These are phyloP conservation scores for Cerastoderma edule DNA, from an alignment of 2,888 invertebrate genomes.

Conservation along the genomic window DNA sequence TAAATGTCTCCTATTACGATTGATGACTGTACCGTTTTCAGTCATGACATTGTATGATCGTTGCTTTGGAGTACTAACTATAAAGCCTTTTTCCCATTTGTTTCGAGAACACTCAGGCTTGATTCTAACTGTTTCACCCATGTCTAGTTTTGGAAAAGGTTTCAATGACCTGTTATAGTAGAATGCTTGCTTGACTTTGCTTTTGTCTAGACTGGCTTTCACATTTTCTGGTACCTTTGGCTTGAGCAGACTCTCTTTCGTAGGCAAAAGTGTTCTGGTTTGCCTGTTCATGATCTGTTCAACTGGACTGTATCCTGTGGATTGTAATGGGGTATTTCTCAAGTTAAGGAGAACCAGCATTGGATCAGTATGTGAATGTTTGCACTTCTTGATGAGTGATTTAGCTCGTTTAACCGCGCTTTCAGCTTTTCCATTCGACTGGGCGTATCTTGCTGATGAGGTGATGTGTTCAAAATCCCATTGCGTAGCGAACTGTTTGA, in stretches of 20 bases:
- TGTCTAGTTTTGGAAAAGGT: not conserved
- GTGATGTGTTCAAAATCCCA: conserved; percentile 35
- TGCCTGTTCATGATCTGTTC: conserved; percentile 16
- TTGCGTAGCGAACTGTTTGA: conserved; percentile 22
- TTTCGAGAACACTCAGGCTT: not conserved
- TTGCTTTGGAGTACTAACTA: not conserved
- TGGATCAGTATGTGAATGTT: conserved; percentile 30
- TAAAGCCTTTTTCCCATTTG: not conserved
- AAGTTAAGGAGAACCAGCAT: conserved; percentile 30
- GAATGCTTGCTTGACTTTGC: conserved; percentile 2
- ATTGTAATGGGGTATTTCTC: conserved; percentile 38
- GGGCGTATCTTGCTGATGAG: conserved; percentile 16
- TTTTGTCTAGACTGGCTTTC: not conserved
- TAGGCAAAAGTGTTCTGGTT: conserved; percentile 22
- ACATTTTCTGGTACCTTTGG: conserved; percentile 2
- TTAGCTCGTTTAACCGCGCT: conserved; percentile 35
- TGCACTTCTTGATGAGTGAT: conserved; percentile 38
- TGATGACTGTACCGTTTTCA: conserved; percentile 6
- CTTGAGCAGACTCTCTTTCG: conserved; percentile 17
- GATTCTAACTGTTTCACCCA: conserved; percentile 3
- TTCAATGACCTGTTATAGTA: conserved; percentile 5
- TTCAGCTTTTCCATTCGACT: conserved; percentile 43
- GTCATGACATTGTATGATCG: not conserved
- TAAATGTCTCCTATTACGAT: conserved; percentile 1
- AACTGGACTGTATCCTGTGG: conserved; percentile 14